Percentiles rank a stretch among this genome's conserved stretches.
These are phyloP conservation scores for Rhamphomyia laevipes DNA, from an alignment of 2,888 invertebrate genomes.

Conservation along the genomic window DNA sequence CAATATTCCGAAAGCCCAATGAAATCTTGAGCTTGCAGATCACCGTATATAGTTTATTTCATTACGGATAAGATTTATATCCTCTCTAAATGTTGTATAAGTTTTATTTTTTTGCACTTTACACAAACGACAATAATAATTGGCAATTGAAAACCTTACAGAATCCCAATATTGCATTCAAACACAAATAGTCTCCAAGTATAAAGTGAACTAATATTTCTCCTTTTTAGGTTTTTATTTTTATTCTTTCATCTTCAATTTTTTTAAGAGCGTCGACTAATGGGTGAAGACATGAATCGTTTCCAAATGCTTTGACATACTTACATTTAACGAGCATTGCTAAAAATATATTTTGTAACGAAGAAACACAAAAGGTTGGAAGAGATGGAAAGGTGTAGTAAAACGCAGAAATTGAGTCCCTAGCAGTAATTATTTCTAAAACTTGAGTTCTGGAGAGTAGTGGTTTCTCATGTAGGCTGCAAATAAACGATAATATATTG, in stretches of 20 bases:
- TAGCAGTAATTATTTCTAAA: not conserved
- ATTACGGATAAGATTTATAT: conserved; percentile 9
- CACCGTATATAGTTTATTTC: conserved; percentile 11
- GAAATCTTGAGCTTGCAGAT: conserved; percentile 9
- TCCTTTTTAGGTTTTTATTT: conserved; percentile 6
- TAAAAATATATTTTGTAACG: conserved; percentile 11
- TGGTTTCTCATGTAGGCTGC: too few relatives aligned
- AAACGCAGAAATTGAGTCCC: conserved; percentile 9
- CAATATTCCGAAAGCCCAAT: conserved; percentile 11
- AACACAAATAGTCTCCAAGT: conserved; percentile 10
- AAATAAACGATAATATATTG: too few relatives aligned
- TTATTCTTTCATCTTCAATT: conserved; percentile 11
- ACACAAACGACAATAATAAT: conserved; percentile 14
- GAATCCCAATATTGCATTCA: conserved; percentile 10
- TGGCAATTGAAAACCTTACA: conserved; percentile 11
- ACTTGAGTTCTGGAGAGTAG: too few relatives aligned
- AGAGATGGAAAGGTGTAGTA: conserved; percentile 11
- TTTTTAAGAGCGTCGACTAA: conserved; percentile 11
- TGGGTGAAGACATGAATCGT: conserved; percentile 9
- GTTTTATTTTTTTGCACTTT: conserved; percentile 8
- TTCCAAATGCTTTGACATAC: conserved; percentile 10
- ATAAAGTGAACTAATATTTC: conserved; percentile 9
- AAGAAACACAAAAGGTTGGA: conserved; percentile 5
- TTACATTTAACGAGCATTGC: conserved; percentile 11
- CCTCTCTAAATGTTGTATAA: conserved; percentile 8